A percentile compares a stretch with the other conserved stretches of the same genome.
Conservation (phyloP, 2,888 invertebrate genomes). For the Furcula furcula region DNA sequence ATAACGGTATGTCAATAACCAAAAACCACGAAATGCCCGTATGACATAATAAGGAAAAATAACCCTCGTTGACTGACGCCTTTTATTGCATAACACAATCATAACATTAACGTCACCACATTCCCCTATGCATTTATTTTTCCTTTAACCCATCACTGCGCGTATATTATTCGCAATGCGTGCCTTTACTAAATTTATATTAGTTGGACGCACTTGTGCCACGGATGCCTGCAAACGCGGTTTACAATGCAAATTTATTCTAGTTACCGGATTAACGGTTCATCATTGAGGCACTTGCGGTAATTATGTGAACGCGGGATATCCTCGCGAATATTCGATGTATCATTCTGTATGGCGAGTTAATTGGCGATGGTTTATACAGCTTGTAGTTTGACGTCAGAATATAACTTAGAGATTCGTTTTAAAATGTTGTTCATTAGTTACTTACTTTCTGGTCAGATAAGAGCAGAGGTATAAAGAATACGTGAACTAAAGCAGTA, state of each 20-base stretch:
- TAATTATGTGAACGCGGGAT: constrained; percentile 57
- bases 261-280: constrained; percentile 66
- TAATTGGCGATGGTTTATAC: constrained; percentile 17
- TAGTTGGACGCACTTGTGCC: constrained; percentile 44
- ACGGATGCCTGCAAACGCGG: constrained; percentile 45
- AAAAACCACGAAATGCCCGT: constrained; percentile 1
- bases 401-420: neutral
- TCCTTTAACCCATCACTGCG: constrained; percentile 3
- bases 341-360: constrained; percentile 26
- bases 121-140: constrained; percentile 8
- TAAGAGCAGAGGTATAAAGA: too few relatives aligned
- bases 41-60: constrained; percentile 19
- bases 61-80: constrained; percentile 1
- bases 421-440: neutral
- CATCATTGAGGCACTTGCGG: constrained; percentile 67
- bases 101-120: constrained; percentile 13
- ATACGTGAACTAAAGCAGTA: too few relatives aligned
- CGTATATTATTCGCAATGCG: constrained; percentile 31
- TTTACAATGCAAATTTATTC: constrained; percentile 76
- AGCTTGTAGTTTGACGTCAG: constrained; percentile 7
- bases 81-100: constrained; percentile 1
- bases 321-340: constrained; percentile 37
- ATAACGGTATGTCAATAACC: neutral
- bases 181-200: constrained; percentile 49
- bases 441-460: too few relatives aligned